Conservation (phyloP, 37 sponge, comb jelly and placozoan genomes). For the Axinella damicornis region DNA sequence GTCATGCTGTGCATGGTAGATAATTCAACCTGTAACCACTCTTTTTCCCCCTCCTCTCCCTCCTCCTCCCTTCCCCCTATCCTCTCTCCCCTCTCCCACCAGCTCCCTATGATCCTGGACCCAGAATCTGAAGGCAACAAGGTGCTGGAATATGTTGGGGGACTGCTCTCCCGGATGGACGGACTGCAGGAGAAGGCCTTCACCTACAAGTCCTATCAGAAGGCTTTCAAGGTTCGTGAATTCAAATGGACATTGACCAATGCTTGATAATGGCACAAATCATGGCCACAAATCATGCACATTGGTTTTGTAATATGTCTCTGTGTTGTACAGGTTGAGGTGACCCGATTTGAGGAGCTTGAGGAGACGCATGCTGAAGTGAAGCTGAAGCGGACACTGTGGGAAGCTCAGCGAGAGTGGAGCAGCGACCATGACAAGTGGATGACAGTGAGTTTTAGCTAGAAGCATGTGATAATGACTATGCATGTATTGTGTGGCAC, state of each 20-base stretch:
- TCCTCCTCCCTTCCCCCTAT: too few species aligned
- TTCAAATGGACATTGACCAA: too few species aligned
- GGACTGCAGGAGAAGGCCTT: conserved; percentile 88
- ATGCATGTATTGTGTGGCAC: too few species aligned
- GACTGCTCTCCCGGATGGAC: conserved; percentile 69
- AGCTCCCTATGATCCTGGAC: conserved; percentile 88
- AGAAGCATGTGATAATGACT: too few species aligned
- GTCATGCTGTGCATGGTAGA: too few species aligned
- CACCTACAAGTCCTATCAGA: conserved; percentile 92
- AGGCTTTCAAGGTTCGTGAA: conserved; percentile 92
- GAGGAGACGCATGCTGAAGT: conserved; percentile 96
- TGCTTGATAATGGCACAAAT: too few species aligned
- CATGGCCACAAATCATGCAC: too few species aligned
- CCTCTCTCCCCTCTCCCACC: background rate
- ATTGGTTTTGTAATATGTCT: background rate
- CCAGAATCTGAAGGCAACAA: conserved; percentile 70
- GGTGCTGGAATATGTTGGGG: conserved; percentile 60
- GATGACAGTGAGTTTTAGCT: conserved; percentile 64
- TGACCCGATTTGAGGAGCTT: conserved; percentile 94
- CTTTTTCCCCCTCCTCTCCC: too few species aligned
- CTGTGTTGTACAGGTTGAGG: conserved; percentile 80
- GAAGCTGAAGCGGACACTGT: conserved; percentile 92
- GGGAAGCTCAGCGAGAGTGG: conserved; percentile 93
- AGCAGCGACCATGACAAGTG: conserved; percentile 77
- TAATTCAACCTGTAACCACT: too few species aligned